These are phyloP conservation scores for Melieria omissa DNA, from an alignment of 2,888 invertebrate genomes.

Conservation along the genomic window DNA sequence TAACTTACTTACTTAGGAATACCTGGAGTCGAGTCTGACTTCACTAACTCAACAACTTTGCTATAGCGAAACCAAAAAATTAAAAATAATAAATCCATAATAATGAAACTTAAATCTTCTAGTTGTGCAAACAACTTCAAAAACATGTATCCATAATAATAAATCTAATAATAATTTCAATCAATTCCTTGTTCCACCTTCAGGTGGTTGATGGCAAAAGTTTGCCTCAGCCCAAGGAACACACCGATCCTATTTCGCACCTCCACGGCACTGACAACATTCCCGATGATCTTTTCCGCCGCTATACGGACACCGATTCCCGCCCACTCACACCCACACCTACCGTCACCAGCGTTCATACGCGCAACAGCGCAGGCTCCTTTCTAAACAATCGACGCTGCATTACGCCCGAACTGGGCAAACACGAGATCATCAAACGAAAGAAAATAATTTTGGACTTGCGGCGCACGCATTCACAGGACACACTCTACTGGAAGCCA, in stretches of 20 bases:
- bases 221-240: slow-evolving; percentile 43
- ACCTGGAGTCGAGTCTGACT: not conserved
- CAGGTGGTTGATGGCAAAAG: slow-evolving; percentile 55
- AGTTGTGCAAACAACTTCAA: too few species aligned
- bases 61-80: too few species aligned
- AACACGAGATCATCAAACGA: slow-evolving; percentile 68
- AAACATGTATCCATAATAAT: not conserved
- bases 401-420: slow-evolving; percentile 77
- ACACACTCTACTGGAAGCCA: slow-evolving; percentile 69
- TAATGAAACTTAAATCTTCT: too few species aligned
- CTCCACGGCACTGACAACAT: slow-evolving; percentile 70
- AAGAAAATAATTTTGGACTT: slow-evolving; percentile 80
- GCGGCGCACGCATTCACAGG: slow-evolving; percentile 67
- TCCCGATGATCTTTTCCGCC: slow-evolving; percentile 80
- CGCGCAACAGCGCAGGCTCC: slow-evolving; percentile 74
- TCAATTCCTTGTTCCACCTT: not conserved
- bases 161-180: not conserved
- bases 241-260: slow-evolving; percentile 18
- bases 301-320: slow-evolving; percentile 87
- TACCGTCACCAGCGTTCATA: slow-evolving; percentile 78
- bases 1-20: not conserved
- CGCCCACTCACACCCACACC: slow-evolving; percentile 84
- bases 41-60: not conserved
- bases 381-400: slow-evolving; percentile 70
- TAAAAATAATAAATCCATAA: too few species aligned